Percentiles rank a stretch among this genome's conserved stretches.
These are phyloP conservation scores for Aleiodes leptofemur DNA, from an alignment of 2,888 invertebrate genomes.

Conservation along the genomic window DNA sequence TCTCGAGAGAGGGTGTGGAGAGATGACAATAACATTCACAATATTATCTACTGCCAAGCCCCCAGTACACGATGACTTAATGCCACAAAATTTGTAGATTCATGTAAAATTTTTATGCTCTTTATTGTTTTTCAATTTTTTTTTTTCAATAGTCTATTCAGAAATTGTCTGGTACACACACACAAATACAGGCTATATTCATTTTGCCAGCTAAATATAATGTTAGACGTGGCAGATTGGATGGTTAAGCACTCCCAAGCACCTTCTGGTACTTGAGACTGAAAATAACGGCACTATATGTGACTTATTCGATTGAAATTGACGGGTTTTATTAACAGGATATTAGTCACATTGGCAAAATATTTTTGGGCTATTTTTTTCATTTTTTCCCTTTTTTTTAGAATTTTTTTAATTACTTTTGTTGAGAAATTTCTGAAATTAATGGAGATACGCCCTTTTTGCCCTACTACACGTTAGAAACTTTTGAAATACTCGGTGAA, in stretches of 20 bases:
- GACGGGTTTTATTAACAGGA: constrained; percentile 3
- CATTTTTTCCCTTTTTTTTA: too few species aligned
- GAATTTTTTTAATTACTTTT: too few species aligned
- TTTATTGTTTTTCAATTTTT: too few species aligned
- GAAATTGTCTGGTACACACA: too few species aligned
- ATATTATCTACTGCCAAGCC: constrained; percentile 17
- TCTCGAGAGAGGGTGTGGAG: constrained; percentile 5
- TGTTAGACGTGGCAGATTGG: constrained; percentile 1
- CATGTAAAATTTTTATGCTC: background rate
- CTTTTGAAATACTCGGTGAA: too few species aligned
- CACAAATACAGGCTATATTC: too few species aligned
- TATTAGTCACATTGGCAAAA: too few species aligned
- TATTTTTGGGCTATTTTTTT: too few species aligned
- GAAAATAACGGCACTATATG: constrained; percentile 21
- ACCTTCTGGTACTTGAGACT: background rate
- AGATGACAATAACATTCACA: constrained; percentile 4
- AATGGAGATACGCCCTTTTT: too few species aligned
- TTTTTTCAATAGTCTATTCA: too few species aligned
- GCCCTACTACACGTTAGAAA: too few species aligned
- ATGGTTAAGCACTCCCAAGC: background rate
- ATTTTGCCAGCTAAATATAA: constrained; percentile 20
- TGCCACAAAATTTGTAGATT: background rate
- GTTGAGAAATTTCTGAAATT: too few species aligned
- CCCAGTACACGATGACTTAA: background rate
- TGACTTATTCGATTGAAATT: constrained; percentile 2